These are phyloP conservation scores for Caloenas nicobarica DNA, from an alignment of 2,113 vertebrate species.

Conservation along the genomic window DNA sequence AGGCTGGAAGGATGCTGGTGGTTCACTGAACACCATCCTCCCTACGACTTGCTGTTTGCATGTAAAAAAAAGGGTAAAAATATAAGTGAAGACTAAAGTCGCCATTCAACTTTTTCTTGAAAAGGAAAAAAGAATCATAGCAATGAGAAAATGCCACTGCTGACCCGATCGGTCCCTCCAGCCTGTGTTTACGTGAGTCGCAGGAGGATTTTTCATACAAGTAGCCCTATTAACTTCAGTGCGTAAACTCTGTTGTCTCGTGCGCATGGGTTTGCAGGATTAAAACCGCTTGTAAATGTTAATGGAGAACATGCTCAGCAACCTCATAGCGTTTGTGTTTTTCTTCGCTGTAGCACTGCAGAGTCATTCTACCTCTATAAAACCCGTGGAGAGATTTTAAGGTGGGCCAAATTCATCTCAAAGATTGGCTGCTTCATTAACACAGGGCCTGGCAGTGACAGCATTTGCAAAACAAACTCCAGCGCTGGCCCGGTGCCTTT, in stretches of 20 bases:
- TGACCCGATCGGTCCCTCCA: not conserved
- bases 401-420: not conserved
- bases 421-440: not conserved
- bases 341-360: not conserved
- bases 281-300: not conserved
- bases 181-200: not conserved
- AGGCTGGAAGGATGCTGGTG: not conserved
- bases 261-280: not conserved
- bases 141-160: not conserved
- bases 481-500: not conserved
- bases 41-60: rapidly evolving
- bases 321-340: not conserved
- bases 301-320: not conserved
- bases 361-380: not conserved
- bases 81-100: not conserved
- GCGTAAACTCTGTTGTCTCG: not conserved
- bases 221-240: not conserved
- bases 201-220: not conserved
- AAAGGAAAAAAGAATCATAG: not conserved
- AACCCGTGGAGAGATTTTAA: not conserved
- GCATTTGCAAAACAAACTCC: not conserved
- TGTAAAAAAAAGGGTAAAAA: not conserved
- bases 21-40: not conserved
- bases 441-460: not conserved
- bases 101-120: not conserved